Conservation (phyloP, 2,797 vertebrate genomes). For the Leptatherina wallacei region DNA sequence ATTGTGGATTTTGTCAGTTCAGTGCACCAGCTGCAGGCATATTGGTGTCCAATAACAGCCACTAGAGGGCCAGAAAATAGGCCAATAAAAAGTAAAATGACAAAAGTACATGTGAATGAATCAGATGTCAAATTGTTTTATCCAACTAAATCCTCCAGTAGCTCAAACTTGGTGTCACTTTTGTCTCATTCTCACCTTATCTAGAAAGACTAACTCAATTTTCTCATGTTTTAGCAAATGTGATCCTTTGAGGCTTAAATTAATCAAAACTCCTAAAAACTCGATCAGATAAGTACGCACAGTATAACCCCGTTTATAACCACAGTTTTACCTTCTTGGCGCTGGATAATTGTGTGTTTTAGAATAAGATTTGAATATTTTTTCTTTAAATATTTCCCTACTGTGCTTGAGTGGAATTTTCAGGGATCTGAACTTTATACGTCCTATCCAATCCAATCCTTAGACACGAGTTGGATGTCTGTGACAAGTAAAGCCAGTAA, state of each 20-base stretch:
- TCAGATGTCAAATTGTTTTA: not conserved
- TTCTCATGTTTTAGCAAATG: not conserved
- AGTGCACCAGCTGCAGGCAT: not conserved
- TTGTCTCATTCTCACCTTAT: not conserved
- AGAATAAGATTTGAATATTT: not conserved
- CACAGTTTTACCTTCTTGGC: not conserved
- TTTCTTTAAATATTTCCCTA: no score
- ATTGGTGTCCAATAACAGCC: not conserved
- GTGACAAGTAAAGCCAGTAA: no score
- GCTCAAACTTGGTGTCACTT: not conserved
- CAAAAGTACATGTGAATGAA: not conserved
- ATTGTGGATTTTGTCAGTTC: not conserved
- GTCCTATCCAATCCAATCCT: no score
- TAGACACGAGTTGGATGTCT: no score
- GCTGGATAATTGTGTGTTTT: not conserved
- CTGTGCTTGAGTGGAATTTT: no score
- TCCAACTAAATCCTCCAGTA: not conserved
- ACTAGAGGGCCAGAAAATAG: slow-evolving; percentile 35
- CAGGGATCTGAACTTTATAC: not conserved
- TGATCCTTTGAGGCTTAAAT: not conserved
- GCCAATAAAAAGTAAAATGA: not conserved
- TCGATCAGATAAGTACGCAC: not conserved
- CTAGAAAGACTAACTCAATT: not conserved
- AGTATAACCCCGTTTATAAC: not conserved
- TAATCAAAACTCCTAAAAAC: not conserved